These are phyloP conservation scores for Nephrotoma guestfalica DNA, from an alignment of 2,888 invertebrate species.

Conservation along the genomic window DNA sequence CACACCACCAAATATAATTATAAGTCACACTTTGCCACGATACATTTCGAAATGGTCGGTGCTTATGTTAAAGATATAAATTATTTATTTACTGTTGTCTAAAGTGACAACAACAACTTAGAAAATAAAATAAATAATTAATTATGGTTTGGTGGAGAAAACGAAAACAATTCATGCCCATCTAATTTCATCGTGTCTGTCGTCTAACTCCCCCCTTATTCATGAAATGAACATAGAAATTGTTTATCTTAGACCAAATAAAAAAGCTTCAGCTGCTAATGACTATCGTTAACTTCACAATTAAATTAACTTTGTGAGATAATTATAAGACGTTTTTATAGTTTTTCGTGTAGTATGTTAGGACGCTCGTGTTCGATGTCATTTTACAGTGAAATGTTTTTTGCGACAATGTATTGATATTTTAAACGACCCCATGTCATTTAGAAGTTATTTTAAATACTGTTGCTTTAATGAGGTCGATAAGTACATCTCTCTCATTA, in stretches of 20 bases:
- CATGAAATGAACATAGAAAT: background rate
- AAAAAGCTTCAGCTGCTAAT: background rate
- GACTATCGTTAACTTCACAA: background rate
- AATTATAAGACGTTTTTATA: background rate
- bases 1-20: background rate
- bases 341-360: background rate
- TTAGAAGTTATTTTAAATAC: no score
- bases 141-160: background rate
- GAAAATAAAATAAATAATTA: background rate
- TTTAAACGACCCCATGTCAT: no score
- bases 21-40: background rate
- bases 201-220: background rate
- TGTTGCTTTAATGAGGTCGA: no score
- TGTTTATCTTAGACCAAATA: background rate
- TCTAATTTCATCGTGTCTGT: background rate
- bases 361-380: background rate
- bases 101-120: background rate
- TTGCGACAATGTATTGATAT: no score
- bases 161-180: background rate
- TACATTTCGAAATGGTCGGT: background rate
- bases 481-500: no score
- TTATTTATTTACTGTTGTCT: background rate
- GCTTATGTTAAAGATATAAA: background rate
- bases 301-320: background rate
- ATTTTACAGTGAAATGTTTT: background rate